Base-by-base conservation (phyloP, 2,888 invertebrate genomes). In the Chalcosyrphus nemorum region DNA sequence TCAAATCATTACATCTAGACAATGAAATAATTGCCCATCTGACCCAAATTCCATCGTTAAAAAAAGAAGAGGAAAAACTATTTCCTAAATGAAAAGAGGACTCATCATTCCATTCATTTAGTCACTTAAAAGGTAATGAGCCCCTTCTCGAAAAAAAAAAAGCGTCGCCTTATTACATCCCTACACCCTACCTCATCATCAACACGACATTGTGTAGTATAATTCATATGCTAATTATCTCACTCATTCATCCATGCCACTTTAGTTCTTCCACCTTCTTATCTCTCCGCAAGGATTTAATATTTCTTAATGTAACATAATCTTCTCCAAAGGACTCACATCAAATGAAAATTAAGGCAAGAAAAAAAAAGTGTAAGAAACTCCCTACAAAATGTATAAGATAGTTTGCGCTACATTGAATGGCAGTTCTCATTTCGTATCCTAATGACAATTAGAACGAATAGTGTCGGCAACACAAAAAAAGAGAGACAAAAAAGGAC, bases 231-330 rank as follows among this genome's bases (percentile, higher is more conserved):
- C 65, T 70, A 84, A 84, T 84, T 80, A 70, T 65, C 56, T 70
- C 57, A 84, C 80, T 84, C 80, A 84, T 84, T 66, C 80, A 70
- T 70, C 78, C 68, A 50, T 38, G 38, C 63, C 52, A 56, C 19
- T 61, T 54, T 43, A 32, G 57, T 70, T 38, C 56, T 17, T 63
- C 35, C 65, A 71, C 21, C 43, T 38, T 59, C 65, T 71, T 66
- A 71, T 72, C 77, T 66, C 38, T 54, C 17, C 24, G 70, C 80
- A 80, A 84, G 75, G 75, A 74, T 84, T 80, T 85, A 71, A 85
- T 85, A 71, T 85, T 81, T 66, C 76, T 65, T 84, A 85, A 85
- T 85, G 81, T 85, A 80, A 85, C 85, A 81, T 85, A 85, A 85
- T 85, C 80, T 71, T 27, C 54, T 52, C 52, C 59, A 59, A 81